Evolutionary conservation across 2,888 invertebrate genomes (phyloP).

Genomic region (Spodoptera littoralis): DNA sequence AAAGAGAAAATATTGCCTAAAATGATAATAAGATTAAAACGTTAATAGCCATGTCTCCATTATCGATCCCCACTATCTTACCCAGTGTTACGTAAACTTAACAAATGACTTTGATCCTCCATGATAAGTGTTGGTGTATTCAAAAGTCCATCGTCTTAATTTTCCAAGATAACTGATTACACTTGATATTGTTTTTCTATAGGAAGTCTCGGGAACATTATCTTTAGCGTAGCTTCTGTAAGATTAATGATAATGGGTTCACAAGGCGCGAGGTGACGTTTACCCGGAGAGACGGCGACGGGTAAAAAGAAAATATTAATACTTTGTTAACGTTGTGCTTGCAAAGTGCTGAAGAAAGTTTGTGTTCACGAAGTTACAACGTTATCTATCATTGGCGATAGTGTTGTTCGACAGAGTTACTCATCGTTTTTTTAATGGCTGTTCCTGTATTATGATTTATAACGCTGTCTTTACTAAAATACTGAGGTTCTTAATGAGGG

Average conservation of each 20-base stretch:
- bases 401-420: neutral
- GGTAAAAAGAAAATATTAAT: constrained; percentile 75
- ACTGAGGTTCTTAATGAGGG: too few relatives aligned
- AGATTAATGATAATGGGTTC: constrained; percentile 85
- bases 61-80: too few relatives aligned
- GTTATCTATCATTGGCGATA: constrained; percentile 31
- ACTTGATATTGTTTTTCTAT: constrained; percentile 78
- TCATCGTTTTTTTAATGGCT: neutral
- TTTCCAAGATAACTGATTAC: constrained; percentile 67
- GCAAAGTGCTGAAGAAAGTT: constrained; percentile 58
- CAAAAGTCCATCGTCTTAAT: constrained; percentile 59
- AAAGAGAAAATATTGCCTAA: too few relatives aligned
- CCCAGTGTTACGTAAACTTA: constrained; percentile 5
- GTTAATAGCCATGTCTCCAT: too few relatives aligned
- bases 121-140: constrained; percentile 55
- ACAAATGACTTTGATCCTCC: constrained; percentile 49
- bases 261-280: constrained; percentile 76
- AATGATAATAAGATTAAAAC: too few relatives aligned
- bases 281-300: constrained; percentile 58
- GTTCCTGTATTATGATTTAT: too few relatives aligned
- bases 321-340: constrained; percentile 63
- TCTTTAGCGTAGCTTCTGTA: constrained; percentile 75
- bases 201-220: constrained; percentile 76
- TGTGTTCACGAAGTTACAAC: constrained; percentile 34
- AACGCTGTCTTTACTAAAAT: too few relatives aligned